Conservation (phyloP, 1,140 invertebrate genomes). For the Drosophila ohnishii region DNA sequence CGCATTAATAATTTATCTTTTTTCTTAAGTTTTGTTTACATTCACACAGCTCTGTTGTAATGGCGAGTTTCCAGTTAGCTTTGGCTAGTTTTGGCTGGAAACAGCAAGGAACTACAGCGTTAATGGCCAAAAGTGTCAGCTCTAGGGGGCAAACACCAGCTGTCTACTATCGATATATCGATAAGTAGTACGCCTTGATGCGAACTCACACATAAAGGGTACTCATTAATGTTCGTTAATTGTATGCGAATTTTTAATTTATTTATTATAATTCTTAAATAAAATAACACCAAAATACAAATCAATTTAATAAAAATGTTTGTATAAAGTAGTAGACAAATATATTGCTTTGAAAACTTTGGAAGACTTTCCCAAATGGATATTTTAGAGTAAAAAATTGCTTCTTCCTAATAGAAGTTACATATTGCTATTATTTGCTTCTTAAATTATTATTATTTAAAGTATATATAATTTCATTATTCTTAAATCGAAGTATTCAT, state of each 20-base stretch:
- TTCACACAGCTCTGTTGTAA: background rate
- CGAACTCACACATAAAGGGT: background rate
- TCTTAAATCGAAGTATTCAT: too few relatives aligned
- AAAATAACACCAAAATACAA: too few relatives aligned
- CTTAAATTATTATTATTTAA: background rate
- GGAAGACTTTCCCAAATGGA: too few relatives aligned
- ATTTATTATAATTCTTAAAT: background rate
- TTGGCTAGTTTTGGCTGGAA: background rate
- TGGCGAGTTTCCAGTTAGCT: background rate
- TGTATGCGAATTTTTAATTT: background rate
- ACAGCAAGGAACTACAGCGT: background rate
- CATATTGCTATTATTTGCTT: too few relatives aligned
- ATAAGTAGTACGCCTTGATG: background rate
- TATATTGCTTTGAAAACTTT: too few relatives aligned
- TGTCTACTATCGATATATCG: slow-evolving; percentile 2
- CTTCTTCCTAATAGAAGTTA: too few relatives aligned
- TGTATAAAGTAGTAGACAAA: too few relatives aligned
- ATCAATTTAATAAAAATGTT: too few relatives aligned
- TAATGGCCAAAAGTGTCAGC: background rate
- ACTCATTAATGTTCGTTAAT: background rate
- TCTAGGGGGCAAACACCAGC: background rate
- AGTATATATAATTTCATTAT: background rate
- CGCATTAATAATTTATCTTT: slow-evolving; percentile 20
- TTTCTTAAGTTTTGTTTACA: slow-evolving; percentile 2
- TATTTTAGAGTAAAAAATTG: too few relatives aligned